Base-by-base conservation (phyloP, 1,140 invertebrate genomes). In the Aradophagus sp. region DNA sequence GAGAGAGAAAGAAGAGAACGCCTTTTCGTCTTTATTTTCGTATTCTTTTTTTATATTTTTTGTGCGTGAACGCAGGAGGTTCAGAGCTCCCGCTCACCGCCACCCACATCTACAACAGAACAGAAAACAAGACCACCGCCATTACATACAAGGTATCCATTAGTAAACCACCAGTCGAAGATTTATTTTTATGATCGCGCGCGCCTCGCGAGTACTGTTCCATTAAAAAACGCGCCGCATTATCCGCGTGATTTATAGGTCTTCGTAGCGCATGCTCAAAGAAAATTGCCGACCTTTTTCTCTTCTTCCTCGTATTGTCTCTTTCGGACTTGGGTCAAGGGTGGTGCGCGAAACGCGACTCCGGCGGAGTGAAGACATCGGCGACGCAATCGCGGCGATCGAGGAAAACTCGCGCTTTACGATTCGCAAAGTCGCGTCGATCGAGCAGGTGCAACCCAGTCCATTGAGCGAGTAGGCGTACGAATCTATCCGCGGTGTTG, bases 21-120 rank as follows among this genome's bases (percentile, higher is more conserved):
- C 63, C 65, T 62, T 68, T 75, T 77, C 73, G 38, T 69, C 65
- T 71, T 76, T 65, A 5, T 23, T 23, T 23, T 4, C 20, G 4
- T 23, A 5, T 29, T 29, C 6, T 29, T 29, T 10, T 10, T n/a
- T 2, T 29, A 10, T 29, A 2, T n/a, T 59, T 75, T 63, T 58
- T 79, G 74, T 81, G 75, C 78, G 74, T 72, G 73, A 77, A 77
- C 81, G 80, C 81, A 84, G 81, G 82, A 83, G 79, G 78, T 80
- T 79, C 76, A 82, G 83, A 84, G 83, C 84, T 86, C 82, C 84
- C 83, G 84, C 83, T 86, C 85, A 86, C 84, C 85, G 85, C 85
- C 84, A 86, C 85, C 84, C 85, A 86, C 85, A 86, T 86, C 85
- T 86, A 86, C 82, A 86, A 86, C 84, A 86, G 81, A 86, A 84